Percentiles rank a stretch among this genome's conserved stretches.
Evolutionary conservation across 1,140 invertebrate species (phyloP).

Genomic region (Brachionus paranguensis): DNA sequence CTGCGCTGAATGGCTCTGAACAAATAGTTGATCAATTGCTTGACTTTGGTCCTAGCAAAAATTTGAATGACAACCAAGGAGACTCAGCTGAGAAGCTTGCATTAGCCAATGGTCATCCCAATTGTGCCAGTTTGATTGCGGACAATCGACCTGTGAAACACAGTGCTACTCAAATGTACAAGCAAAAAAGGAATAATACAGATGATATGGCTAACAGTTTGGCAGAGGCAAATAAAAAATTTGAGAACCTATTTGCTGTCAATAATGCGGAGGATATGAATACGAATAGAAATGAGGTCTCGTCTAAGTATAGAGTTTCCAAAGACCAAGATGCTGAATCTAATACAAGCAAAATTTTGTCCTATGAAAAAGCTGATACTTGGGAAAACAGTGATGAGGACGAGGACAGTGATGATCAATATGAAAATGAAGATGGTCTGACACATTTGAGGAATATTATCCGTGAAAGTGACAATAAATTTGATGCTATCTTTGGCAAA

Average conservation of each 20-base stretch:
- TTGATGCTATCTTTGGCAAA: background rate
- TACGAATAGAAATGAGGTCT: background rate
- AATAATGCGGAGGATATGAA: background rate
- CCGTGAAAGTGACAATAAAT: constrained; percentile 9
- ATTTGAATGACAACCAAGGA: constrained; percentile 14
- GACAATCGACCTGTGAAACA: constrained; percentile 19
- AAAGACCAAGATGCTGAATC: constrained; percentile 4
- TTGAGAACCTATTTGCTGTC: constrained; percentile 12
- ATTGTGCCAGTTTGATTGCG: background rate
- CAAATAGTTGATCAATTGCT: constrained; percentile 30
- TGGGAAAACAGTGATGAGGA: constrained; percentile 9
- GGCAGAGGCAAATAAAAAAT: background rate
- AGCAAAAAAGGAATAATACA: background rate
- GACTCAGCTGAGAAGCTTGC: constrained; percentile 9
- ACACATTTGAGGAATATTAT: constrained; percentile 9
- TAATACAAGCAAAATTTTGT: constrained; percentile 2
- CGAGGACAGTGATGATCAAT: constrained; percentile 14
- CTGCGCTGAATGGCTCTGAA: background rate
- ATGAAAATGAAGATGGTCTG: background rate
- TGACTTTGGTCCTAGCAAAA: background rate
- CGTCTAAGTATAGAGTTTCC: background rate
- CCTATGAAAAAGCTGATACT: background rate
- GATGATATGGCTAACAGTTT: background rate
- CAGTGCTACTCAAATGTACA: background rate
- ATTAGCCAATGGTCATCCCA: background rate